phyloP scores from a whole-genome alignment of 1,140 invertebrate species.

The Anoplolepis gracilipes region DNA sequence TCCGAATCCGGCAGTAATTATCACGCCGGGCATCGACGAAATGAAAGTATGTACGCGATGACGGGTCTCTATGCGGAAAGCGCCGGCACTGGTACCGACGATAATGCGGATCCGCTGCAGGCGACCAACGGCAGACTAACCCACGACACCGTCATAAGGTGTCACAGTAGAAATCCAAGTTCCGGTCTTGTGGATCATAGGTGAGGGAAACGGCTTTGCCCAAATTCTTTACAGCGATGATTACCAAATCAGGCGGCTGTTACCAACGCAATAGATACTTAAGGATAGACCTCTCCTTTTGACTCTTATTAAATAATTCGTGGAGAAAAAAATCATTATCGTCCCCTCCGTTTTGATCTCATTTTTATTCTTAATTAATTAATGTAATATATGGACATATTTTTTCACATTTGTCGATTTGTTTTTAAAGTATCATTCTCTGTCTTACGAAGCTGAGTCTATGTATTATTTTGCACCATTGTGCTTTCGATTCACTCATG shows the following conservation, averaged over 20 bases:
- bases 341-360: neutral
- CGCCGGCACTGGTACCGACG: conserved; percentile 82
- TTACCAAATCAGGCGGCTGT: no score
- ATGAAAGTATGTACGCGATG: conserved; percentile 95
- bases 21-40: conserved; percentile 88
- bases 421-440: neutral
- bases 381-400: neutral
- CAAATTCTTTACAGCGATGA: neutral
- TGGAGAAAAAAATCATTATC: neutral
- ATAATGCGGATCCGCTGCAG: conserved; percentile 80
- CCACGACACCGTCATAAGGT: conserved; percentile 88
- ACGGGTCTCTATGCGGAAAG: conserved; percentile 93
- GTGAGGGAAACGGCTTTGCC: conserved; percentile 77
- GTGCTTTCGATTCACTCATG: neutral
- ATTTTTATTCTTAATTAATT: neutral
- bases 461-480: conserved; percentile 1
- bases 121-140: conserved; percentile 82
- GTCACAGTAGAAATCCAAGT: conserved; percentile 92
- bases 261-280: neutral
- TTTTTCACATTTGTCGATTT: neutral
- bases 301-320: no score
- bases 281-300: no score
- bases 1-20: conserved; percentile 85
- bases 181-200: conserved; percentile 89
- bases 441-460: neutral